phyloP scores from a whole-genome alignment of 2,113 vertebrate species.

The Dipodomys ordii region DNA sequence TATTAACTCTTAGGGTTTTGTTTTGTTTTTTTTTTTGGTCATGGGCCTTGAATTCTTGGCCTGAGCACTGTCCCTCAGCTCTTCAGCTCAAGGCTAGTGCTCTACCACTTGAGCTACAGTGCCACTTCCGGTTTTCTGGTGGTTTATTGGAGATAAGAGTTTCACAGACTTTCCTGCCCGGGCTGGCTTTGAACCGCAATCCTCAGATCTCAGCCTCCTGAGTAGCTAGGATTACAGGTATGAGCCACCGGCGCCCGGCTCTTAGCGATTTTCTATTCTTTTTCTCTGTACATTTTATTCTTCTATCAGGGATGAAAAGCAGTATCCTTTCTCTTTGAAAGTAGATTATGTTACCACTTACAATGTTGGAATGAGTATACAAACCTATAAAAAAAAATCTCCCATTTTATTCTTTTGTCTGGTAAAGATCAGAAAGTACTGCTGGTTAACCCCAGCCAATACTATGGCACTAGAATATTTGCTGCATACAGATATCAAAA shows the following conservation, averaged over 20 bases:
- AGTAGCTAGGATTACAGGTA: too few species aligned
- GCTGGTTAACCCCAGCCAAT: too few species aligned
- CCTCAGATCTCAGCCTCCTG: too few species aligned
- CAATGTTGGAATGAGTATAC: background rate
- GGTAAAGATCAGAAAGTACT: background rate
- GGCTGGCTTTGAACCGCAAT: too few species aligned
- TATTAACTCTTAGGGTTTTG: background rate
- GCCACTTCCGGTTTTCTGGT: too few species aligned
- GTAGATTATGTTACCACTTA: background rate
- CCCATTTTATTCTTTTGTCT: background rate
- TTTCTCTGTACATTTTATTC: background rate
- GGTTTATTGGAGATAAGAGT: too few species aligned
- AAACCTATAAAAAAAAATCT: background rate
- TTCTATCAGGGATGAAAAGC: background rate
- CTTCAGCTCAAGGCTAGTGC: too few species aligned
- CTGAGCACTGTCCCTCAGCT: too few species aligned
- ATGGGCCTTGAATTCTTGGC: too few species aligned
- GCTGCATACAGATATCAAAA: constrained; percentile 5
- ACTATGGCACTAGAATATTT: background rate
- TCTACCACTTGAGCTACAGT: too few species aligned
- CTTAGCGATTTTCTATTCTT: background rate
- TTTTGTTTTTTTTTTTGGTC: too few species aligned
- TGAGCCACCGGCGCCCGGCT: background rate
- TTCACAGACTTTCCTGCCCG: too few species aligned
- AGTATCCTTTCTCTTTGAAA: constrained; percentile 25